These are phyloP conservation scores for Oopsacas minuta DNA, from an alignment of 37 sponge, comb jelly and placozoan genomes.

Conservation along the genomic window DNA sequence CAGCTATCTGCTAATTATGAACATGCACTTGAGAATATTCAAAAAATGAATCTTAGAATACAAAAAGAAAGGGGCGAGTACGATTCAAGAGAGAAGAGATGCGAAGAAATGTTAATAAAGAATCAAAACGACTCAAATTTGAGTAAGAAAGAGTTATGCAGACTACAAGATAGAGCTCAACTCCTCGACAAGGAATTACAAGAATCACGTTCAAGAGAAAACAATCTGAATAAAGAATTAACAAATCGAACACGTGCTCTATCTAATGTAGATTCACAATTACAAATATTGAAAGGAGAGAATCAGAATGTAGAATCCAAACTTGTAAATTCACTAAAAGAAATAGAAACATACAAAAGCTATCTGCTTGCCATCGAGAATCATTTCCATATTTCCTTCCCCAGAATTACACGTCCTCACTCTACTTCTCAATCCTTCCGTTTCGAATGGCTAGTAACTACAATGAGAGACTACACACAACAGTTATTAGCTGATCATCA, in stretches of 20 bases:
- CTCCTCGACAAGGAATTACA: not conserved
- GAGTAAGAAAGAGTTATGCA: not conserved
- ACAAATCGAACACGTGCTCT: not conserved
- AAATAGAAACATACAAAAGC: not conserved
- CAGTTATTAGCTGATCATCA: not conserved
- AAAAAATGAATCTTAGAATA: not conserved
- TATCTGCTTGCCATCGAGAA: not conserved
- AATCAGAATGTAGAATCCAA: not conserved
- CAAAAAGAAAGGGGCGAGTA: not conserved
- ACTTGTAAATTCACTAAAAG: not conserved
- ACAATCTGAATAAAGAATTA: not conserved
- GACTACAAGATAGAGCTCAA: not conserved
- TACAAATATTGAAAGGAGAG: not conserved
- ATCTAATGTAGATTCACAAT: not conserved
- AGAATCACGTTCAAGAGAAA: not conserved
- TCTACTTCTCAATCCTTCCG: not conserved
- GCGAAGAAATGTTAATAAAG: not conserved
- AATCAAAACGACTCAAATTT: not conserved
- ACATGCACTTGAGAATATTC: not conserved
- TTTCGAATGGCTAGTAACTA: not conserved
- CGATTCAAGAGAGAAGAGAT: slow-evolving; percentile 9
- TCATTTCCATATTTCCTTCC: not conserved
- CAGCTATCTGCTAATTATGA: not conserved
- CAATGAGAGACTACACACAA: not conserved
- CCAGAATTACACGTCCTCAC: not conserved